phyloP scores from a whole-genome alignment of 2,797 vertebrate species.

The Phoxinus dragarum region DNA sequence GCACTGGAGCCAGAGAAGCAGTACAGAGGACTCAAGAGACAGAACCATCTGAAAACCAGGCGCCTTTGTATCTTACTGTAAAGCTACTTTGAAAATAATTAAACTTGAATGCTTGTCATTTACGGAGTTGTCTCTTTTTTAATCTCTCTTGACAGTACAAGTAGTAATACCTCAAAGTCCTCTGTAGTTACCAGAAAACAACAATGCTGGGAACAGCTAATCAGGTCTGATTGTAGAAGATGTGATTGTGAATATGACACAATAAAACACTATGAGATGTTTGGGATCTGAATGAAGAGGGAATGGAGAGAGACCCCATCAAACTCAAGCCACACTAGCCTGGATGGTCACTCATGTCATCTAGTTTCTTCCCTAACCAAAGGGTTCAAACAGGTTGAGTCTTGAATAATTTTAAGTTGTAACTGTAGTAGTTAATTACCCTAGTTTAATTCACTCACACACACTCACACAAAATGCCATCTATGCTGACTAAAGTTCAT shows the following conservation, averaged over 20 bases:
- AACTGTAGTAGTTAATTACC: not conserved
- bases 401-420: not conserved
- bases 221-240: slow-evolving; percentile 11
- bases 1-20: slow-evolving; percentile 36
- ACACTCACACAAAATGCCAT: not conserved
- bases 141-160: slow-evolving; percentile 2
- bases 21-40: slow-evolving; percentile 42
- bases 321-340: not conserved
- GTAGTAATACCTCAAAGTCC: not conserved
- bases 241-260: slow-evolving; percentile 32
- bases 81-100: not conserved
- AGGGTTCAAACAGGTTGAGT: not conserved
- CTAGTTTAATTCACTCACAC: not conserved
- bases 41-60: slow-evolving; percentile 37
- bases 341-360: not conserved
- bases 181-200: slow-evolving; percentile 8
- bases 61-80: slow-evolving; percentile 4
- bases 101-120: not conserved
- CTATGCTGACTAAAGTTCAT: not conserved
- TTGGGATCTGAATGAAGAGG: not conserved
- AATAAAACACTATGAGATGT: slow-evolving; percentile 23
- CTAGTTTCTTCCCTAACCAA: not conserved
- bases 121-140: not conserved
- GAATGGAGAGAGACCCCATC: not conserved
- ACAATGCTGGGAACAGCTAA: slow-evolving; percentile 27